A percentile compares a stretch with the other conserved stretches of the same genome.
phyloP scores from a whole-genome alignment of 2,888 invertebrate genomes.

The Dysmachus trigonus region DNA sequence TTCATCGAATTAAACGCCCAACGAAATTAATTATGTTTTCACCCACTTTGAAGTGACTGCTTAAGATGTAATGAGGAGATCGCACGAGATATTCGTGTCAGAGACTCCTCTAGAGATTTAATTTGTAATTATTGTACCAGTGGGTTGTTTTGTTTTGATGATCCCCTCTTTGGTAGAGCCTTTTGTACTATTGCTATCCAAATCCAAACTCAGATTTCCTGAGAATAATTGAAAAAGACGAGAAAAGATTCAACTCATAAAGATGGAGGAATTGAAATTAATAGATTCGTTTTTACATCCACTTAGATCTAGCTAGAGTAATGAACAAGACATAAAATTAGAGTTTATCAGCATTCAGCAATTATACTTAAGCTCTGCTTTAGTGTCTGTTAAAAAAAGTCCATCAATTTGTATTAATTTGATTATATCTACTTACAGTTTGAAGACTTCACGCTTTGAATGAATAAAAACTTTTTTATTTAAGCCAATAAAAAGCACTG shows the following conservation, averaged over 20 bases:
- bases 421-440: too few relatives aligned
- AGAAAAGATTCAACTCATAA: not conserved
- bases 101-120: not conserved
- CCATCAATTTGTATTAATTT: too few relatives aligned
- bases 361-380: too few relatives aligned
- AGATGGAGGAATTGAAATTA: not conserved
- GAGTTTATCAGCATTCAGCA: not conserved
- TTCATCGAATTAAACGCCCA: not conserved
- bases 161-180: not conserved
- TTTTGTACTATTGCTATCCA: not conserved
- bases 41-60: not conserved
- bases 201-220: not conserved
- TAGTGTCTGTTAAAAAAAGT: too few relatives aligned
- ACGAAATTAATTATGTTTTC: not conserved
- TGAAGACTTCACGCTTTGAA: too few relatives aligned
- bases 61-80: not conserved
- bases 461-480: too few relatives aligned
- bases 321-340: too few relatives aligned
- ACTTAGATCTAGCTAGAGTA: too few relatives aligned
- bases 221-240: not conserved
- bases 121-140: not conserved
- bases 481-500: too few relatives aligned
- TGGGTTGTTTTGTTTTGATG: not conserved
- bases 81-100: not conserved
- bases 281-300: not conserved